Percentiles rank a stretch among this genome's conserved stretches.
These are phyloP conservation scores for Mayetiola destructor DNA, from an alignment of 2,888 invertebrate species.

Conservation along the genomic window DNA sequence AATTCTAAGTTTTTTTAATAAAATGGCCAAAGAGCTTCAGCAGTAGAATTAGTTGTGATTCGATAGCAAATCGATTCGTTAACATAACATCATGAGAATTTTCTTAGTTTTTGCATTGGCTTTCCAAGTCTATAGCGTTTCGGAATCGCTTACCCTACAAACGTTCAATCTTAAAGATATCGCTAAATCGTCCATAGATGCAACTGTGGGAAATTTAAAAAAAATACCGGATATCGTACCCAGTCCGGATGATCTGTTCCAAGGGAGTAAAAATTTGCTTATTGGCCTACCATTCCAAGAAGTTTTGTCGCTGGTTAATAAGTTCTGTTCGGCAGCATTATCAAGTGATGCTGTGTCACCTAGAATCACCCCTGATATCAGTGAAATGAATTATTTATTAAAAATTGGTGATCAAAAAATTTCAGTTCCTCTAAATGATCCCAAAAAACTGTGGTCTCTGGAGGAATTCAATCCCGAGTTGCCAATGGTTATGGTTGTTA, in stretches of 20 bases:
- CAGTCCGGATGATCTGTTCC: not conserved
- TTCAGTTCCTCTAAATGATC: conserved; percentile 25
- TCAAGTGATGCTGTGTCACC: conserved; percentile 24
- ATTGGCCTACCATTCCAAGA: conserved; percentile 7
- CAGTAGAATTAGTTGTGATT: no score
- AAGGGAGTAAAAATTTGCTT: not conserved
- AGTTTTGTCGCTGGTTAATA: not conserved
- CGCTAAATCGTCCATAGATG: not conserved
- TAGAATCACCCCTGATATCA: conserved; percentile 27
- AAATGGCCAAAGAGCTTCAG: no score
- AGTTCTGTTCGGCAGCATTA: conserved; percentile 25
- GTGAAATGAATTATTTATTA: conserved; percentile 27
- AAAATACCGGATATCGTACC: conserved; percentile 5
- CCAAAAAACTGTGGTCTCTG: conserved; percentile 28
- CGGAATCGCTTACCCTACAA: no score
- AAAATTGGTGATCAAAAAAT: conserved; percentile 18
- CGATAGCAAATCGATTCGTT: no score
- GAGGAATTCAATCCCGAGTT: conserved; percentile 26
- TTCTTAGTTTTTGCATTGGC: no score
- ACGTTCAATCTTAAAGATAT: not conserved
- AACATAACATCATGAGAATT: no score
- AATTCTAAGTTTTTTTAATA: no score
- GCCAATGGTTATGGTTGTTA: conserved; percentile 29
- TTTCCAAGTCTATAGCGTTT: no score
- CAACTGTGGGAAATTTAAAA: not conserved